A percentile compares a stretch with the other conserved stretches of the same genome.
Evolutionary conservation across 2,797 vertebrate species (phyloP).

Genomic region (Sebastes taczanowskii): DNA sequence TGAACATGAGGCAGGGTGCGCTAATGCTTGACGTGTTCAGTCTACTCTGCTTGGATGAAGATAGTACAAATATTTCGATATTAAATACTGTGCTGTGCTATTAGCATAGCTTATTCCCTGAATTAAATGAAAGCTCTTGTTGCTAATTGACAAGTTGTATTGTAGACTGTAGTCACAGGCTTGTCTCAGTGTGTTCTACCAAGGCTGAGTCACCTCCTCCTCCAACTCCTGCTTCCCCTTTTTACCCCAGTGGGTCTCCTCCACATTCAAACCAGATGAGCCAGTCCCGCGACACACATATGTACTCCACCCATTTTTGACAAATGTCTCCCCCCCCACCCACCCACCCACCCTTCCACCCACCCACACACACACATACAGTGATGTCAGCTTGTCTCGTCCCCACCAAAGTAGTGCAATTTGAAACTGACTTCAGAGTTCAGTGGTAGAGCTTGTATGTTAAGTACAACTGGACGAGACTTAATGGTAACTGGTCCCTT

Average conservation of each 20-base stretch:
- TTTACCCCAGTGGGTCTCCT: conserved; percentile 16
- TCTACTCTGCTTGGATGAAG: neutral
- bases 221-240: neutral
- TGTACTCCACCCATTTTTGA: conserved; percentile 19
- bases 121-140: neutral
- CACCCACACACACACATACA: neutral
- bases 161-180: neutral
- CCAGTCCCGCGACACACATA: conserved; percentile 29
- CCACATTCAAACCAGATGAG: conserved; percentile 50
- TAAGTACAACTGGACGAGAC: conserved; percentile 11
- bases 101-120: too few species aligned
- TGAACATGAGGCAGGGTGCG: neutral
- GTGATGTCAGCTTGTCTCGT: conserved; percentile 11
- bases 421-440: conserved; percentile 9
- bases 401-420: neutral
- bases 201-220: conserved; percentile 17
- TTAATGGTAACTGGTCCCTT: conserved; percentile 22
- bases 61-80: neutral
- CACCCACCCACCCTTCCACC: neutral
- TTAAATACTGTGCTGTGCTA: neutral
- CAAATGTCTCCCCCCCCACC: neutral
- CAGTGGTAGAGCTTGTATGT: neutral
- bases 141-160: neutral
- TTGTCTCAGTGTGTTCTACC: conserved; percentile 1
- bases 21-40: neutral